Evolutionary conservation across 2,888 invertebrate species (phyloP).

Genomic region (Pyrochroa serraticornis): DNA sequence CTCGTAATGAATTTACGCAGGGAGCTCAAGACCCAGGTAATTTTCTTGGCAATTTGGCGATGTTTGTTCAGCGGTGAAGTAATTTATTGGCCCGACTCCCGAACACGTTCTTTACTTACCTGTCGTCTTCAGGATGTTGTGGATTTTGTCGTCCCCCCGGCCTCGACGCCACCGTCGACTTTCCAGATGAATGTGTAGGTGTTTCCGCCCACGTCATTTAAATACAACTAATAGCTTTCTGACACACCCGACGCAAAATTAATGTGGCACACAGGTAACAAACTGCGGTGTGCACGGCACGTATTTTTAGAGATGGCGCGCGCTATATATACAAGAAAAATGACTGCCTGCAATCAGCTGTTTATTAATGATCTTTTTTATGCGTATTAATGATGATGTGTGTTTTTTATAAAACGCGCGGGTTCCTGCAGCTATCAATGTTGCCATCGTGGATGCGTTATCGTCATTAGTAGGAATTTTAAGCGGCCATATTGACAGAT

Average conservation of each 20-base stretch:
- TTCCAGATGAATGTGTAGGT: constrained; percentile 22
- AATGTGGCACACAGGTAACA: constrained; percentile 33
- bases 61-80: constrained; percentile 53
- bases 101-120: constrained; percentile 31
- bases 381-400: constrained; percentile 12
- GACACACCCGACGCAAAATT: constrained; percentile 32
- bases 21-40: constrained; percentile 48
- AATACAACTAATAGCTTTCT: constrained; percentile 31
- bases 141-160: constrained; percentile 4
- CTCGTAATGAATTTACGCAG: constrained; percentile 53
- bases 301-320: constrained; percentile 27
- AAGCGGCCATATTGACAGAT: no score
- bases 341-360: background rate
- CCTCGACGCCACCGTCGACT: constrained; percentile 9
- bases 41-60: constrained; percentile 56
- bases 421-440: background rate
- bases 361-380: constrained; percentile 10
- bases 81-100: constrained; percentile 48
- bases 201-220: constrained; percentile 32
- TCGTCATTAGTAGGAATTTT: no score
- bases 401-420: constrained; percentile 7
- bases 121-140: constrained; percentile 20
- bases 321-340: constrained; percentile 24
- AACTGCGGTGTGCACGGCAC: constrained; percentile 5
- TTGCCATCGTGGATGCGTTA: no score